Evolutionary conservation across 1,140 invertebrate species (phyloP).

Genomic region (Potamilus streckersoni): DNA sequence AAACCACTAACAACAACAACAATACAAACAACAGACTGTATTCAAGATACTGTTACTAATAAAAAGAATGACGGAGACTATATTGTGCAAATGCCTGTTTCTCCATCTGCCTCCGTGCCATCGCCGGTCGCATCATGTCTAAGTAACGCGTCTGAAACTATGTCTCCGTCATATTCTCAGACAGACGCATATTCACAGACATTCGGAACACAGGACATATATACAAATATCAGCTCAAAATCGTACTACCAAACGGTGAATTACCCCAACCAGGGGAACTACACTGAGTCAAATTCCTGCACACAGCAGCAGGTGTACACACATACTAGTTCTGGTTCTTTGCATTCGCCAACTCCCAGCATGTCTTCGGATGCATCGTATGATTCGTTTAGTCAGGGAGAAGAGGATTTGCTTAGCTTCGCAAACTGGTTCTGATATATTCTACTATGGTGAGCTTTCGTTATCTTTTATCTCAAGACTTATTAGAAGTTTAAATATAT

Average conservation of each 20-base stretch:
- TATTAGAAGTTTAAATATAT: too few species aligned
- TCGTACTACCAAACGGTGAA: conserved; percentile 4
- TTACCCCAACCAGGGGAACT: conserved; percentile 14
- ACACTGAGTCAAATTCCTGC: conserved; percentile 5
- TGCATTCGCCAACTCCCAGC: conserved; percentile 28
- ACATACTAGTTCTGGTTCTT: conserved; percentile 21
- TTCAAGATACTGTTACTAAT: not conserved
- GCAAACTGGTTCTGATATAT: conserved; percentile 15
- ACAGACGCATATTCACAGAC: conserved; percentile 10
- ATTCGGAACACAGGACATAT: conserved; percentile 12
- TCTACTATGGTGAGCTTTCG: too few species aligned
- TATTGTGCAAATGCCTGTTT: not conserved
- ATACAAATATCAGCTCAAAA: conserved; percentile 13
- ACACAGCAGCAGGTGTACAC: conserved; percentile 10
- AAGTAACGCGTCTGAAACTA: not conserved
- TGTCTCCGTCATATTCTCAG: conserved; percentile 17
- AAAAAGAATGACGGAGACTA: not conserved
- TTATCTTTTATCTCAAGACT: too few species aligned
- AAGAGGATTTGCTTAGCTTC: conserved; percentile 17
- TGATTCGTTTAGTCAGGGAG: conserved; percentile 18
- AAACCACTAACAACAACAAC: conserved; percentile 2
- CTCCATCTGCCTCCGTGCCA: too few species aligned
- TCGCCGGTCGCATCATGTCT: too few species aligned
- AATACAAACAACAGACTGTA: conserved; percentile 8
- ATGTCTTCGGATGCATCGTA: conserved; percentile 29